phyloP scores from a whole-genome alignment of 2,797 vertebrate species.

The Podargus strigoides region DNA sequence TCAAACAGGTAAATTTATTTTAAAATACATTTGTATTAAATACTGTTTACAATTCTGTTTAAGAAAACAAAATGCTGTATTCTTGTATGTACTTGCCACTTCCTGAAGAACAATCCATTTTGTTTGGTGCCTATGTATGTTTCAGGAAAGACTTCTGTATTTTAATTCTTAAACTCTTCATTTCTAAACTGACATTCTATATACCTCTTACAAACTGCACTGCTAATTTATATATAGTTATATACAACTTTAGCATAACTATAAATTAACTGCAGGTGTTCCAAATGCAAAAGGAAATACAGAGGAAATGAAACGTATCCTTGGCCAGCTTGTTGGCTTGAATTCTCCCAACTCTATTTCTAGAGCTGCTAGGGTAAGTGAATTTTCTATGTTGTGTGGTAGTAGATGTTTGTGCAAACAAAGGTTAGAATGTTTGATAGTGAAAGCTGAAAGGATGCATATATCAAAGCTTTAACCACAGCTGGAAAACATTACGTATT shows the following conservation, averaged over 20 bases:
- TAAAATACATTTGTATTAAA: background rate
- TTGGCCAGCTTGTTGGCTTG: constrained; percentile 89
- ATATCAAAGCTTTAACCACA: background rate
- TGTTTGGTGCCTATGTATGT: background rate
- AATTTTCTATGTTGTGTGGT: background rate
- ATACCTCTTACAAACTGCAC: background rate
- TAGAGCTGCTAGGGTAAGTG: constrained; percentile 88
- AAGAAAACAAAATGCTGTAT: background rate
- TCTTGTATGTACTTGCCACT: background rate
- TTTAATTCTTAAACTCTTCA: background rate
- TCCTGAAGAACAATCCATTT: background rate
- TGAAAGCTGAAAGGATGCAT: background rate
- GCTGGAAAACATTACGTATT: background rate
- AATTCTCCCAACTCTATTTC: constrained; percentile 94
- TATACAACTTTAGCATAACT: background rate
- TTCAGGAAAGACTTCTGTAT: background rate
- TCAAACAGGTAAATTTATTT: constrained; percentile 75
- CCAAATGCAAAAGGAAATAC: constrained; percentile 56
- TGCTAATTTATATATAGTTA: background rate
- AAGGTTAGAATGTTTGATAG: background rate
- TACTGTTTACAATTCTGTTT: background rate
- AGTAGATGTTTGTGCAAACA: background rate
- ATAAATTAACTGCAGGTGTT: constrained; percentile 52
- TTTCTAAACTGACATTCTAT: background rate
- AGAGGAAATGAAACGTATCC: constrained; percentile 85